phyloP scores from a whole-genome alignment of 2,888 invertebrate species.

The Chrysina gloriosa region DNA sequence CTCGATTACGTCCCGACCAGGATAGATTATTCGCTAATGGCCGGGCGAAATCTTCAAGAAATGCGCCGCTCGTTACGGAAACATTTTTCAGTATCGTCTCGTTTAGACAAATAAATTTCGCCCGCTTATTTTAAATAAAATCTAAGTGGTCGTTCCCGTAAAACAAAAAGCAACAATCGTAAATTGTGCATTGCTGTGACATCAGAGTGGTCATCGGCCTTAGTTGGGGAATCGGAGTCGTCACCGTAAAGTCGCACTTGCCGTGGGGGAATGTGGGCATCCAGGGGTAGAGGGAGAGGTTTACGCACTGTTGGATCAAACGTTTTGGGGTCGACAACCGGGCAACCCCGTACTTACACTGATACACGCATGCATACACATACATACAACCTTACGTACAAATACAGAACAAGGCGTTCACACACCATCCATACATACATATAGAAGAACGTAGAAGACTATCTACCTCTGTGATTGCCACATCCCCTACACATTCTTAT shows the following conservation, averaged over 20 bases:
- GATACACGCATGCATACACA: constrained; percentile 1
- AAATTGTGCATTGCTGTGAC: constrained; percentile 44
- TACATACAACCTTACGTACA: constrained; percentile 27
- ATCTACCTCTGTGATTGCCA: constrained; percentile 37
- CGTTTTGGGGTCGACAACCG: constrained; percentile 59
- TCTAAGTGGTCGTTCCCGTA: constrained; percentile 31
- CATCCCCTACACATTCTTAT: constrained; percentile 39
- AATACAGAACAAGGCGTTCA: constrained; percentile 33
- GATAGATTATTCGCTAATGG: not conserved
- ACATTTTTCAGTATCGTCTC: not conserved
- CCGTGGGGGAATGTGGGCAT: constrained; percentile 42
- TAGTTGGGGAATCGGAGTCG: constrained; percentile 38
- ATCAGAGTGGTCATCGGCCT: constrained; percentile 49
- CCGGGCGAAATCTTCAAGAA: not conserved
- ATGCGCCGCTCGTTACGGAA: not conserved
- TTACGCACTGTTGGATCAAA: constrained; percentile 52
- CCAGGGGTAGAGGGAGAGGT: constrained; percentile 51
- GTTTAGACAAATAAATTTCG: constrained; percentile 11
- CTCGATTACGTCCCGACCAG: constrained; percentile 1
- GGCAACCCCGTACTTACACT: constrained; percentile 54
- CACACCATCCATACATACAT: constrained; percentile 6
- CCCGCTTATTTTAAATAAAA: constrained; percentile 23
- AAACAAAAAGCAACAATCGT: constrained; percentile 32
- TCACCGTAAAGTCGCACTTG: constrained; percentile 36
- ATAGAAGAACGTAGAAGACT: constrained; percentile 21